Base-by-base conservation (phyloP, 2,888 invertebrate genomes). In the Chrysina gloriosa region DNA sequence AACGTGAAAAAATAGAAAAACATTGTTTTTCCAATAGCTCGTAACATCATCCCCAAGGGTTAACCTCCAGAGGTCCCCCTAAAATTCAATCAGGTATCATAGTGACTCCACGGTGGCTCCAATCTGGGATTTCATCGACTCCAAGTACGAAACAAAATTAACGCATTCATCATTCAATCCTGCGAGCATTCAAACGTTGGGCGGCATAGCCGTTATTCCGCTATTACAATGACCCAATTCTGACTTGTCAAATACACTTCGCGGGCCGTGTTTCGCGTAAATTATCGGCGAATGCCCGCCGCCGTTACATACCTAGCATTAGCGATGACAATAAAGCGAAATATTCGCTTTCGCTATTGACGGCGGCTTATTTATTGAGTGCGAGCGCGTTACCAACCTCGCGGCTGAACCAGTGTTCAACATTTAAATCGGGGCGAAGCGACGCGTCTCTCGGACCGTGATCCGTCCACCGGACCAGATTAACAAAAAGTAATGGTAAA, bases 201-300 rank as follows among this genome's bases (percentile, higher is more conserved):
- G n/a, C n/a, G n/a, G n/a, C n/a, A n/a, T n/a, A n/a, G n/a, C n/a
- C n/a, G n/a, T 61, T 27, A 14, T 14, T 27, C 25, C 21, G 39
- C 42, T 61, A 42, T 50, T 27, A 42, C 54, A n/a, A 67, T 58
- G 67, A 67, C 67, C 69, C 63, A 69, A 69, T 67, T 69, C 64
- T 56, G 27, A 69, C 58, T 67, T 69, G 69, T 67, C 69, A 69
- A 64, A 69, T 64, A 47, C 69, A 69, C 66, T 69, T 69, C 67
- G 64, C 67, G 67, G 56, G 56, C 64, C 67, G 64, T 67, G 69
- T 64, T 34, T 14, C 50, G 16, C 64, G 65, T 69, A 67, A 69
- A 69, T 69, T 66, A 69, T 56, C 52, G 65, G 39, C 36, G 16
- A 23, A 50, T 50, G 23, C 11, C 11, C 48, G 14, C 11, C 25